Conservation (phyloP, 2,888 invertebrate genomes). For the Dryobota labecula region DNA sequence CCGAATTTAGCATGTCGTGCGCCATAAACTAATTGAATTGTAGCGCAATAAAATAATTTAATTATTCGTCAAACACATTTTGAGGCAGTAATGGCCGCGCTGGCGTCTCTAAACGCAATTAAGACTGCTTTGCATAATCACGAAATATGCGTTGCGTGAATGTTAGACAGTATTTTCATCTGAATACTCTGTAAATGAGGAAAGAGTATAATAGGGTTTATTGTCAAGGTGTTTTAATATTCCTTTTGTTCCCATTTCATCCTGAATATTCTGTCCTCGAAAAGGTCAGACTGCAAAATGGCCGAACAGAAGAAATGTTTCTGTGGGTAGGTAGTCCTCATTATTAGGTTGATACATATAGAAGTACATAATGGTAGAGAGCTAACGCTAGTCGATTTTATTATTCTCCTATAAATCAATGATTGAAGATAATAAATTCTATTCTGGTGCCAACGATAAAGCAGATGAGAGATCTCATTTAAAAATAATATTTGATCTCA, state of each 20-base stretch:
- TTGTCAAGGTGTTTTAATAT: slow-evolving; percentile 59
- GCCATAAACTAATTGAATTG: slow-evolving; percentile 82
- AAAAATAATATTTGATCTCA: slow-evolving; percentile 20
- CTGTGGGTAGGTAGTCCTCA: background rate
- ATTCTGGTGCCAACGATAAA: slow-evolving; percentile 1
- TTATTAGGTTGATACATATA: background rate
- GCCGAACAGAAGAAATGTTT: background rate
- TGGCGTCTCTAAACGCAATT: slow-evolving; percentile 79
- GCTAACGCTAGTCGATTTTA: background rate
- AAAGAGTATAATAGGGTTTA: slow-evolving; percentile 50
- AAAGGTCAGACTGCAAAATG: background rate
- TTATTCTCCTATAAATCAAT: slow-evolving; percentile 2
- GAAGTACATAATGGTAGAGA: background rate
- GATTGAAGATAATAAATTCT: background rate
- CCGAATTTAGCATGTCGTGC: slow-evolving; percentile 73
- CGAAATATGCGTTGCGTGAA: slow-evolving; percentile 70
- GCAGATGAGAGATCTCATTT: slow-evolving; percentile 12
- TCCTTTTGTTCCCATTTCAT: slow-evolving; percentile 45
- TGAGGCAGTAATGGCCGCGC: slow-evolving; percentile 76
- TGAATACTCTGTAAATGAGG: slow-evolving; percentile 56
- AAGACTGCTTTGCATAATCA: slow-evolving; percentile 86
- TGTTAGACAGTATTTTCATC: slow-evolving; percentile 62
- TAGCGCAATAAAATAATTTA: slow-evolving; percentile 85
- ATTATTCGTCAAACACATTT: slow-evolving; percentile 88
- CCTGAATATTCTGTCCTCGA: slow-evolving; percentile 2